Evolutionary conservation across 1,140 invertebrate genomes (phyloP).

Genomic region (Trachymyrmex septentrionalis): DNA sequence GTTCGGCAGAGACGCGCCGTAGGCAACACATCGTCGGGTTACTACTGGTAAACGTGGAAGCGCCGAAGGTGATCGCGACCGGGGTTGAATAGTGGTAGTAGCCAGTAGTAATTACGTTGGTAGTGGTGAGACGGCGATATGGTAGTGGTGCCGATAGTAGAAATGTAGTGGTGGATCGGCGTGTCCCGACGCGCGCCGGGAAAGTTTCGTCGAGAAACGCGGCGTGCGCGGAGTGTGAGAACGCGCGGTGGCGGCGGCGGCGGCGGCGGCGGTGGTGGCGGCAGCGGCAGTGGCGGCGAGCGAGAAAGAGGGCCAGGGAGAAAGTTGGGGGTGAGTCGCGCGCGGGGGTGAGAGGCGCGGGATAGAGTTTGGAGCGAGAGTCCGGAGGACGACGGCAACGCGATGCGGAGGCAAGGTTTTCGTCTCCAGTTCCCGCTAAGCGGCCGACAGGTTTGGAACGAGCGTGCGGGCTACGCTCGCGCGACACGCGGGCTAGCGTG

Average conservation of each 20-base stretch:
- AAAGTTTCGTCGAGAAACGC: slow-evolving; percentile 80
- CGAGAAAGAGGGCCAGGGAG: slow-evolving; percentile 70
- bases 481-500: slow-evolving; percentile 70
- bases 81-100: slow-evolving; percentile 56
- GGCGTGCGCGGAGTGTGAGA: slow-evolving; percentile 72
- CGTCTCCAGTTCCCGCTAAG: slow-evolving; percentile 85
- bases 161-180: slow-evolving; percentile 65
- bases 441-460: slow-evolving; percentile 84
- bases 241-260: slow-evolving; percentile 34
- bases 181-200: slow-evolving; percentile 80
- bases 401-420: slow-evolving; percentile 79
- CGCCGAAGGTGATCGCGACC: slow-evolving; percentile 63
- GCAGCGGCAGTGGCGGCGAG: neutral
- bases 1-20: slow-evolving; percentile 58
- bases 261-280: neutral
- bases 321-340: slow-evolving; percentile 57
- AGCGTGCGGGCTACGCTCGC: slow-evolving; percentile 66
- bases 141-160: slow-evolving; percentile 64
- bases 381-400: slow-evolving; percentile 75
- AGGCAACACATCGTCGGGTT: slow-evolving; percentile 63
- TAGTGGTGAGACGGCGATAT: neutral
- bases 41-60: slow-evolving; percentile 67
- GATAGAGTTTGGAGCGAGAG: slow-evolving; percentile 75
- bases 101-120: slow-evolving; percentile 40
- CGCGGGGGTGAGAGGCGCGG: slow-evolving; percentile 58